Base-by-base conservation (phyloP, 2,888 invertebrate species). In the Drosophila crucigera region DNA sequence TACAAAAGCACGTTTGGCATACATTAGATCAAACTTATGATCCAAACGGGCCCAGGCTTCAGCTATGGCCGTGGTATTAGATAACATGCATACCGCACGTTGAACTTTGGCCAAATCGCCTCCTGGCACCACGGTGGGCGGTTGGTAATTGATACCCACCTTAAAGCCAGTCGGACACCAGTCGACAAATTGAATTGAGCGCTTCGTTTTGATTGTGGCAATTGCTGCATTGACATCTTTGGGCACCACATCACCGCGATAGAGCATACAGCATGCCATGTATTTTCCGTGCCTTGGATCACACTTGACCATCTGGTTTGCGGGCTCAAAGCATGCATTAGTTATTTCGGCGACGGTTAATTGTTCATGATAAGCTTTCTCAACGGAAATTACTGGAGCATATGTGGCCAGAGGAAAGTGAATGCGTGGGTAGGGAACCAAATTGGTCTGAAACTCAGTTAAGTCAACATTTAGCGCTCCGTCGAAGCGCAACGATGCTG, bases 21-120 rank as follows among this genome's bases (percentile, higher is more conserved):
- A 99, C 98, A 99, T 98, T 89, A 99, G 94, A 94, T 99, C 98
- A 93, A 99, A 98, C 93, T 99, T 99, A 94, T 97, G 97, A 94
- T 98, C 97, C 72, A 99, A 94, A 85, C 97, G 95, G 64, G 98
- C 98, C 98, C 98, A 99, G 37, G 98, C 98, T 93, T 98, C 98
- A 5, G 98, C 98, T 91, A 99, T 98, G 79, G 98, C 98, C 1
- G 98, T 99, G 56, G 98, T 99, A 94, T 99, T 99, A 90, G 98
- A 98, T 93, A 99, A 94, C 98, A 99, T 99, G 95, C 99, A 99
- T 11, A 99, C 98, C 19, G 98, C 98, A 61, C 98, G 95, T 93
- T 98, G 97, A 2, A 98, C 98, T 94, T 98, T 98, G 75, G 98
- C 98, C 90, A 97, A 94, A 93, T 98, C 98, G 0, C 98, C 98